Base-by-base conservation (phyloP, 1,140 invertebrate species). In the Helicoverpa armigera region DNA sequence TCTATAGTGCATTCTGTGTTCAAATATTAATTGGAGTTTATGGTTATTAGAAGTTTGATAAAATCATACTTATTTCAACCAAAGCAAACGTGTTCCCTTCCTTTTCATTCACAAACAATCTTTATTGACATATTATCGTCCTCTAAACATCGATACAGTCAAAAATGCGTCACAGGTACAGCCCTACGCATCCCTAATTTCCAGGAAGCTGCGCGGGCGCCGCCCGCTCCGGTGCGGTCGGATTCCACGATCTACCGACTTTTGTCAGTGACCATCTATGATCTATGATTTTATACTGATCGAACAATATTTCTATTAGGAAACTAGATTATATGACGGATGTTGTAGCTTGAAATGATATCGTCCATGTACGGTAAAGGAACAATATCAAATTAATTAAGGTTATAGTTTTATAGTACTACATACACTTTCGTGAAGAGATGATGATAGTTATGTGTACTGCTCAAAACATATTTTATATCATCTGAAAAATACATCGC, bases 141-240 rank as follows among this genome's bases (percentile, higher is more conserved):
- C 35, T 5, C 5, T 58, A 58, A 58, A 29, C 11, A 69, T 69
- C 65, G 65, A 69, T 69, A 23, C 2, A 16, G 11, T 50, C 11
- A 51, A 69, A 50, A 50, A 69, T 69, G 48, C 16, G 12, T n/a
- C 14, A 1, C 43, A 31, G 54, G 43, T 18, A 79, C 89, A 81
- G 85, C 90, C 73, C 89, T 88, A 88, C 60, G 29, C 83, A 90
- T 89, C 89, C 90, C 90, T 89, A 91, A 90, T 87, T 94, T 94
- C 92, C 89, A 90, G 91, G 91, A 94, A 94, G 89, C 87, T 79
- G 87, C 83, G 84, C 88, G 86, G 90, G 91, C 92, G 91, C 91
- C 90, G 35, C 35, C 35, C 35, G 35, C 35, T 43, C 35, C 35
- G 88, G 85, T 81, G 79, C 86, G 89, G 82, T 86, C 88, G 86